A percentile compares a stretch with the other conserved stretches of the same genome.
phyloP scores from a whole-genome alignment of 2,888 invertebrate genomes.

The Tetrapedia diversipes region DNA sequence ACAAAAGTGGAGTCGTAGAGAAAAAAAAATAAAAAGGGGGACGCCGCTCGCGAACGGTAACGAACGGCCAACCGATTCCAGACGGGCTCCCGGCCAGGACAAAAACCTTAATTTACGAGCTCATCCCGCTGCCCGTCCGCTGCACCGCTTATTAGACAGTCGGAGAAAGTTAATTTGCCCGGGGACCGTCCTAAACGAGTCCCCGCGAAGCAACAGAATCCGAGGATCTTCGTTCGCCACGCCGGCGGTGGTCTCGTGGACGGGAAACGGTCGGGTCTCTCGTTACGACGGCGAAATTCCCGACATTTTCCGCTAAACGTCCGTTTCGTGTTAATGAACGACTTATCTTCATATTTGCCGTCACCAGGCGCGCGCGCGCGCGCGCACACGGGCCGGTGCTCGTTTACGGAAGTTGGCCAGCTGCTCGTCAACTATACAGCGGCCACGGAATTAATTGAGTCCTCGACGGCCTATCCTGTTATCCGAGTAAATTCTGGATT shows the following conservation, averaged over 20 bases:
- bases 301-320: slow-evolving; percentile 69
- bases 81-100: not conserved
- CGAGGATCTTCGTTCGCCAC: slow-evolving; percentile 41
- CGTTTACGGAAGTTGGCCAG: slow-evolving; percentile 66
- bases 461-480: slow-evolving; percentile 63
- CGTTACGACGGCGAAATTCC: slow-evolving; percentile 64
- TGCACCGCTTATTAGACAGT: slow-evolving; percentile 7
- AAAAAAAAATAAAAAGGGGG: not conserved
- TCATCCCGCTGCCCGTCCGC: not conserved
- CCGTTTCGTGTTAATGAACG: slow-evolving; percentile 72
- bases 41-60: not conserved
- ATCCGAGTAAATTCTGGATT: slow-evolving; percentile 63
- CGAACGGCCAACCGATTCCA: not conserved
- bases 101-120: slow-evolving; percentile 12
- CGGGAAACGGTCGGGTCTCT: slow-evolving; percentile 45
- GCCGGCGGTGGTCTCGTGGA: slow-evolving; percentile 24
- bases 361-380: too few relatives aligned
- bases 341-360: slow-evolving; percentile 73
- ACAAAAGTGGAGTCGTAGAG: not conserved
- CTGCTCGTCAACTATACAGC: slow-evolving; percentile 62
- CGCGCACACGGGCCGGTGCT: slow-evolving; percentile 55
- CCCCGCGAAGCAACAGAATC: not conserved
- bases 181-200: slow-evolving; percentile 12
- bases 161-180: slow-evolving; percentile 24
- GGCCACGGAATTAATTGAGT: slow-evolving; percentile 67